Percentiles rank a stretch among this genome's conserved stretches.
These are phyloP conservation scores for Drosophila mayri DNA, from an alignment of 1,140 invertebrate species.

Conservation along the genomic window DNA sequence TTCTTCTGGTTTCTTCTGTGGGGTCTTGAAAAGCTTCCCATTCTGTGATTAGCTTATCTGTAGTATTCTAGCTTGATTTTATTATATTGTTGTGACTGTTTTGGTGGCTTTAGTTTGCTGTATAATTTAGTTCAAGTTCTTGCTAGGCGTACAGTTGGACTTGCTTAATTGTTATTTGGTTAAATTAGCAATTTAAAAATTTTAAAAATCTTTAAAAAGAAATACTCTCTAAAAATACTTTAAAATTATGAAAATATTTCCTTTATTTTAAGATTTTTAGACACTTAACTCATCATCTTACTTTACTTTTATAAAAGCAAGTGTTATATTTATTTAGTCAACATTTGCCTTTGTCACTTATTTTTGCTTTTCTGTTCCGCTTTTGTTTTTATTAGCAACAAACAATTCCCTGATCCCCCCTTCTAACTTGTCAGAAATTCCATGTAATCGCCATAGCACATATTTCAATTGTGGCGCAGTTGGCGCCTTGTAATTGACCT, in stretches of 20 bases:
- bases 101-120: conserved; percentile 22
- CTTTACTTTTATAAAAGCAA: background rate
- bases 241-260: background rate
- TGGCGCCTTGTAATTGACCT: conserved; percentile 63
- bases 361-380: conserved; percentile 2
- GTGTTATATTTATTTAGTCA: conserved; percentile 15
- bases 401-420: conserved; percentile 5
- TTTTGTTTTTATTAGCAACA: conserved; percentile 20
- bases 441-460: conserved; percentile 22
- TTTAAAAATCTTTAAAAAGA: background rate
- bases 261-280: background rate
- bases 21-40: conserved; percentile 21
- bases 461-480: conserved; percentile 53
- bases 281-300: no score
- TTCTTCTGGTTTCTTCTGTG: conserved; percentile 21
- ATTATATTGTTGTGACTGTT: conserved; percentile 43
- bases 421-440: conserved; percentile 11
- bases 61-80: conserved; percentile 37
- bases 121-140: conserved; percentile 4
- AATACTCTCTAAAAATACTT: background rate
- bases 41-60: conserved; percentile 42
- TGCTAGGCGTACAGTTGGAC: conserved; percentile 3
- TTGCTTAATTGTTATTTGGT: background rate
- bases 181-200: background rate
- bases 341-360: conserved; percentile 24